phyloP scores from a whole-genome alignment of 2,888 invertebrate species.

The Acholoe squamosa region DNA sequence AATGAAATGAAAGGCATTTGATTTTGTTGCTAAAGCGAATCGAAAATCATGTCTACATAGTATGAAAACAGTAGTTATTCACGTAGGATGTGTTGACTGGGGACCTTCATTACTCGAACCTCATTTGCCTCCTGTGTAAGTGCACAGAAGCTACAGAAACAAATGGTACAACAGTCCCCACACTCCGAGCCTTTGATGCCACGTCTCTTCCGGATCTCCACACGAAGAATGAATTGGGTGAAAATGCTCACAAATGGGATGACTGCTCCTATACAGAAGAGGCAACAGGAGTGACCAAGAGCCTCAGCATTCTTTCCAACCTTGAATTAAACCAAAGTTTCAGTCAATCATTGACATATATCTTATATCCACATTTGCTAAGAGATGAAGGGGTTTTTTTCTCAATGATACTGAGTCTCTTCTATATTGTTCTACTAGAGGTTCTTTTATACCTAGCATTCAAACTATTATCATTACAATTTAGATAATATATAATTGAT shows the following conservation, averaged over 20 bases:
- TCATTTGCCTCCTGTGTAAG: slow-evolving; percentile 11
- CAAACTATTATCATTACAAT: too few relatives aligned
- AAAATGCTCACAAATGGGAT: neutral
- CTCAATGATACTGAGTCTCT: too few relatives aligned
- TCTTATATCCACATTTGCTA: too few relatives aligned
- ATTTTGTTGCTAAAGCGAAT: too few relatives aligned
- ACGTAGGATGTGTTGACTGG: too few relatives aligned
- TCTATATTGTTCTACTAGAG: too few relatives aligned
- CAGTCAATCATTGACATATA: neutral
- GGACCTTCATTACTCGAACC: neutral
- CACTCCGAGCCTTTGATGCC: slow-evolving; percentile 8
- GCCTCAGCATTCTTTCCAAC: neutral
- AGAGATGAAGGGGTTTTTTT: too few relatives aligned
- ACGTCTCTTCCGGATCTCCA: neutral
- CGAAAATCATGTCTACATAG: too few relatives aligned
- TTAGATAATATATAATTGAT: too few relatives aligned
- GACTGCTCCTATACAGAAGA: neutral
- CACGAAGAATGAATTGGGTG: neutral
- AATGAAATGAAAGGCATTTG: too few relatives aligned
- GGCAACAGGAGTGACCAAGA: neutral
- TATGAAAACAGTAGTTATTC: too few relatives aligned
- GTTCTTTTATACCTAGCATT: too few relatives aligned
- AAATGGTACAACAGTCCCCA: neutral
- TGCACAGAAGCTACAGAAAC: neutral
- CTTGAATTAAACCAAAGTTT: neutral